Base-by-base conservation (phyloP, 2,888 invertebrate genomes). In the Synanthedon tipuliformis region DNA sequence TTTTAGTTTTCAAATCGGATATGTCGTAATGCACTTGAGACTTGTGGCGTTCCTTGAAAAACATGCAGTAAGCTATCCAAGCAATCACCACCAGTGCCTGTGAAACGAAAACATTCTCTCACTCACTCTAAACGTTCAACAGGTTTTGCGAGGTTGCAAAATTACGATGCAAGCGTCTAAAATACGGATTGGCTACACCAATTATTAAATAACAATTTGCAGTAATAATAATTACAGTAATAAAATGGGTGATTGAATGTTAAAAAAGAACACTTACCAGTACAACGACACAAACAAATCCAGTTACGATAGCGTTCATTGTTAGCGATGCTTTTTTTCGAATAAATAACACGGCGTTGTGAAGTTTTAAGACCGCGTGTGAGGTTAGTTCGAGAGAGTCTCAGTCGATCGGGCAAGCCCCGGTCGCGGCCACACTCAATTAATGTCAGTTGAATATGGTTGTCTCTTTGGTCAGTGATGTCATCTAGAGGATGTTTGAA, bases 61-160 rank as follows among this genome's bases (percentile, higher is more conserved):
- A 87, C 84, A 87, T 81, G 61, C 83, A 85, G 64, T 79, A 86
- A 4, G 79, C 72, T 65, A 87, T 78, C 81, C 82, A 86, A 41
- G 64, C 63, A 27, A 83, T 54, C 41, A 84, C 73, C 12, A 84
- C 55, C 15, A 66, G 69, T 16, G 84, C 81, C 86, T 86, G 80
- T 40, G 61, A 63, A 59, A 56, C 53, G 56, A 58, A 16, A 50
- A 50, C 50, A 55, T 49, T 45, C 45, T 45, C 45, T 45, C 5
- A 45, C 45, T 45, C 45, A 12, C 45, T 45, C 45, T 27, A 15
- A 5, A 45, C 45, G 45, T 4, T 15, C n/a, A 12, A 45, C 45
- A 13, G 45, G 45, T 16, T 45, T 15, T n/a, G 45, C 15, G 15
- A 45, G 45, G 45, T 45, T 15, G 45, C 45, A 45, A 45, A 3